Percentiles rank a stretch among this genome's conserved stretches.
Evolutionary conservation across 2,797 vertebrate genomes (phyloP).

Genomic region (Sebastes cheni): DNA sequence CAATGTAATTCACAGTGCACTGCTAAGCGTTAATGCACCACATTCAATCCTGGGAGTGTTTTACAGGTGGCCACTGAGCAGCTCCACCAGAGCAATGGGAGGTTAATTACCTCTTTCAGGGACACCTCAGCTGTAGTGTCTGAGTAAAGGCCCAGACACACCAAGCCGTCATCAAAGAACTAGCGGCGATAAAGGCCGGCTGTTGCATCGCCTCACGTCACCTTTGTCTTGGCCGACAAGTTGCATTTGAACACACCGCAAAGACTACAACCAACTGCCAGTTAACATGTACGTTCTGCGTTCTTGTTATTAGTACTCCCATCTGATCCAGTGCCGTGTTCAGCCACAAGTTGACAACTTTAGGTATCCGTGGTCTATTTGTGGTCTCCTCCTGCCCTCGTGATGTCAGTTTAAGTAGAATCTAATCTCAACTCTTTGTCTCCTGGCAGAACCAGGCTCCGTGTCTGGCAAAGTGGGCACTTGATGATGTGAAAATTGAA

Average conservation of each 20-base stretch:
- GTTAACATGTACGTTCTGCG: too few species aligned
- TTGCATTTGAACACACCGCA: too few species aligned
- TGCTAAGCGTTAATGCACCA: background rate
- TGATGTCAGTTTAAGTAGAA: background rate
- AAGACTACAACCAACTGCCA: too few species aligned
- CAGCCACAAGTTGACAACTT: background rate
- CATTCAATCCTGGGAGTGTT: background rate
- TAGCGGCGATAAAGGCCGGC: too few species aligned
- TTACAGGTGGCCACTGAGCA: background rate
- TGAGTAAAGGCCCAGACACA: background rate
- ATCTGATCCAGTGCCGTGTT: background rate
- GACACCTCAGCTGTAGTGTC: background rate
- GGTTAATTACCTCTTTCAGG: conserved; percentile 26
- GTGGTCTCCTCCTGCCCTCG: background rate
- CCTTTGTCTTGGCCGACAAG: too few species aligned
- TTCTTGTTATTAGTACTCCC: background rate
- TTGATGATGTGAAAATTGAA: conserved; percentile 14
- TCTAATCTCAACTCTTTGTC: background rate
- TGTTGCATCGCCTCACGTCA: too few species aligned
- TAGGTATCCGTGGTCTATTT: background rate
- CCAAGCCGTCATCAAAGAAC: too few species aligned
- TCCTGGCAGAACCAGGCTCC: background rate
- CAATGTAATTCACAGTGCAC: background rate
- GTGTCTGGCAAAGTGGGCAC: background rate
- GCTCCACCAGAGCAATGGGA: background rate